Conservation (phyloP, 2,113 vertebrate genomes). For the Ophiodon elongatus region DNA sequence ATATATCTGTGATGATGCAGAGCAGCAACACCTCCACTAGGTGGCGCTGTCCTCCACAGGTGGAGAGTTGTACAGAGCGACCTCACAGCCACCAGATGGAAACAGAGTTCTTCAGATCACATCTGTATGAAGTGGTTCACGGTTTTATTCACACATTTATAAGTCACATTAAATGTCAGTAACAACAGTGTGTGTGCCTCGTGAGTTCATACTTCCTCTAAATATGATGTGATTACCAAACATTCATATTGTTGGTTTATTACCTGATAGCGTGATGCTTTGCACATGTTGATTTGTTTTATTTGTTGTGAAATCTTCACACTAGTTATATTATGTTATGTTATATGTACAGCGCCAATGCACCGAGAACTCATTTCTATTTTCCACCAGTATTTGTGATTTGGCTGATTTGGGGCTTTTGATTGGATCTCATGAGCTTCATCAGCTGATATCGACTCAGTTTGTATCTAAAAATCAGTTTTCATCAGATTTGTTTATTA, state of each 20-base stretch:
- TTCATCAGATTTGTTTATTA: background rate
- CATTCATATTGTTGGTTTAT: background rate
- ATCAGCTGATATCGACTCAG: background rate
- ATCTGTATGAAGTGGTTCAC: background rate
- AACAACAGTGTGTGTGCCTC: background rate
- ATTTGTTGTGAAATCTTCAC: background rate
- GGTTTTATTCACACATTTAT: background rate
- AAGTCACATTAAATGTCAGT: background rate
- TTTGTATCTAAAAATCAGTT: background rate
- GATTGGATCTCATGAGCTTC: background rate
- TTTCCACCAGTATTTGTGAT: no score
- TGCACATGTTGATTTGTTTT: background rate
- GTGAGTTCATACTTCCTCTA: no score
- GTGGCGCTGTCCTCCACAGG: background rate
- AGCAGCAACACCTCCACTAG: background rate
- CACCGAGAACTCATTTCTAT: no score
- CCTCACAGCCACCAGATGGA: conserved; percentile 31
- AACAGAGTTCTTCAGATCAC: background rate
- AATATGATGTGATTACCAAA: background rate
- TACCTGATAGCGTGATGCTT: background rate
- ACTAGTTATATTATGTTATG: no score
- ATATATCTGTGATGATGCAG: background rate
- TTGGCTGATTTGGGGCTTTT: background rate
- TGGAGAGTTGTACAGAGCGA: no score
- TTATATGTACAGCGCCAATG: no score